A percentile compares a stretch with the other conserved stretches of the same genome.
Conservation (phyloP, 2,797 vertebrate genomes). For the Rousettus madagascariensis region DNA sequence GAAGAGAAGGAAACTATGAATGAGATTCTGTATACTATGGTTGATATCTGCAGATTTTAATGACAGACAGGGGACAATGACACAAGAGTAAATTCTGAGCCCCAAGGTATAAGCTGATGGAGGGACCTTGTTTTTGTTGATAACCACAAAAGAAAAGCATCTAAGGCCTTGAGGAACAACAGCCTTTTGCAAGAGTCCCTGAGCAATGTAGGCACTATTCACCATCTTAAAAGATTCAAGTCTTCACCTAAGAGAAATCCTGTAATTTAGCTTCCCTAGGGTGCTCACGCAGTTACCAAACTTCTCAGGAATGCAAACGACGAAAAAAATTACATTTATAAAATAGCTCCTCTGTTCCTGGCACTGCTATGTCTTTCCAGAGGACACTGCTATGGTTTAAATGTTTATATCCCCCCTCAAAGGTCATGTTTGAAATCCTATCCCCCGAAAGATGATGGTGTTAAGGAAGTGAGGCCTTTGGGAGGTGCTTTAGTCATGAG, state of each 20-base stretch:
- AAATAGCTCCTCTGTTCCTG: neutral
- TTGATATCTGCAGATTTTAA: neutral
- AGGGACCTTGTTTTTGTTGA: neutral
- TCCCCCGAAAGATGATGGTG: neutral
- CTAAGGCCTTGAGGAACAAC: neutral
- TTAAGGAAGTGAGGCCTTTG: neutral
- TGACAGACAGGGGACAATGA: neutral
- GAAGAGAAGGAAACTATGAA: constrained; percentile 9
- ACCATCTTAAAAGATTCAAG: neutral
- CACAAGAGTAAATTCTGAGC: neutral
- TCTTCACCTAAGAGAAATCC: neutral
- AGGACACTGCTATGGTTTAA: neutral
- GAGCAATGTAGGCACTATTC: neutral
- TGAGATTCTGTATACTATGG: neutral
- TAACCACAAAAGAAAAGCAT: neutral
- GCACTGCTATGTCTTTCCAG: neutral
- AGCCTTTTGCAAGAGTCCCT: neutral
- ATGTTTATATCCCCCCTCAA: neutral
- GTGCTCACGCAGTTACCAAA: neutral
- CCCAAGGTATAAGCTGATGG: neutral
- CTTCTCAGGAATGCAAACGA: neutral
- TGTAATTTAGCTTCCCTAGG: neutral
- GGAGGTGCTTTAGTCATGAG: neutral
- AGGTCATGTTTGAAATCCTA: neutral
- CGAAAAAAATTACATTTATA: neutral